These are phyloP conservation scores for Zhuqinia jingwanae DNA, from an alignment of 2,888 invertebrate species.

Conservation along the genomic window DNA sequence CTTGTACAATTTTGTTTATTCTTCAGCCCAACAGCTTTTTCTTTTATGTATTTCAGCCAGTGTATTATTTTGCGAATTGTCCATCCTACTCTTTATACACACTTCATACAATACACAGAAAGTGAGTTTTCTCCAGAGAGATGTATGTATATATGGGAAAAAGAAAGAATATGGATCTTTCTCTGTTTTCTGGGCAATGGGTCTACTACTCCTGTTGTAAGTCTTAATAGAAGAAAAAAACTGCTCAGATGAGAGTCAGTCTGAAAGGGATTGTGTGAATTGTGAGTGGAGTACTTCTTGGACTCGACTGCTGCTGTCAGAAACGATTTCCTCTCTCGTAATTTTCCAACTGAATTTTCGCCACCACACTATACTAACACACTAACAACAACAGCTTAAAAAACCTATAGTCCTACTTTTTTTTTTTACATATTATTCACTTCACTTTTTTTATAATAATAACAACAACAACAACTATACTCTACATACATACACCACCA, in stretches of 20 bases:
- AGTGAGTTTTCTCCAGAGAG: constrained; percentile 50
- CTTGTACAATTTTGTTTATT: constrained; percentile 28
- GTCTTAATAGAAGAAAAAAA: neutral
- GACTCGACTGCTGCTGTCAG: constrained; percentile 64
- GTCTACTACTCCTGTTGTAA: neutral
- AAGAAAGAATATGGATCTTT: constrained; percentile 41
- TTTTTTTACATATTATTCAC: constrained; percentile 38
- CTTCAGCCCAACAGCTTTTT: constrained; percentile 13
- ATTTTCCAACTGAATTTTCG: constrained; percentile 63
- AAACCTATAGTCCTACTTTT: constrained; percentile 13
- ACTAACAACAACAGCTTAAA: neutral
- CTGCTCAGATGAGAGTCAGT: constrained; percentile 41
- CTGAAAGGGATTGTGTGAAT: constrained; percentile 38
- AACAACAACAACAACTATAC: neutral
- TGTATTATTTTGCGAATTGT: constrained; percentile 47
- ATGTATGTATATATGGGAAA: too few relatives aligned
- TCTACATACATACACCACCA: neutral
- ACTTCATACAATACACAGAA: constrained; percentile 27
- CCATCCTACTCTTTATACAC: constrained; percentile 50
- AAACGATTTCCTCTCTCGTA: constrained; percentile 66
- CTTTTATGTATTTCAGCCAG: constrained; percentile 17
- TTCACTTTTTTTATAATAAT: constrained; percentile 16
- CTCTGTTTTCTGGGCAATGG: neutral
- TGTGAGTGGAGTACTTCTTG: constrained; percentile 38
- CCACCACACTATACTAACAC: constrained; percentile 6